Evolutionary conservation across 2,888 invertebrate genomes (phyloP).

Genomic region (Rhorus exstirpatorius): DNA sequence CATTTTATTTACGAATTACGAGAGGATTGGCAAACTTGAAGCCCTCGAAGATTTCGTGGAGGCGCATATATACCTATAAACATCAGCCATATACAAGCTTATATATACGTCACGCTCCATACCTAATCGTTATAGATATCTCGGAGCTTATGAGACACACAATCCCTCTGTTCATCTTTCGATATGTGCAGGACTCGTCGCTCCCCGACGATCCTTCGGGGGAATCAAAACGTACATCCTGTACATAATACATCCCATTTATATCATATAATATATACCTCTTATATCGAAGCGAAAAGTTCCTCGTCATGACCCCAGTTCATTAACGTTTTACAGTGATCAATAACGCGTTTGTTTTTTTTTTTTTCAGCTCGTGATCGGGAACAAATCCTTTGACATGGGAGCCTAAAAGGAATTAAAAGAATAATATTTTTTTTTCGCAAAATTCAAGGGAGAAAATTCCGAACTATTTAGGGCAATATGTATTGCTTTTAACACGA

Average conservation of each 20-base stretch:
- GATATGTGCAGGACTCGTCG: slow-evolving; percentile 16
- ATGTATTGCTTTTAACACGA: slow-evolving; percentile 19
- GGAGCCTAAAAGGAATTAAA: too few species aligned
- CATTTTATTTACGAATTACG: neutral
- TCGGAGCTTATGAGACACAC: slow-evolving; percentile 34
- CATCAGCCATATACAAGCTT: slow-evolving; percentile 3
- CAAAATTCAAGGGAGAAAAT: too few species aligned
- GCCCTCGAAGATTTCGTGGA: neutral
- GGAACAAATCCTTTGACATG: too few species aligned
- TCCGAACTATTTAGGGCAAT: too few species aligned
- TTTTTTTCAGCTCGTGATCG: too few species aligned
- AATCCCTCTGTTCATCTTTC: slow-evolving; percentile 27
- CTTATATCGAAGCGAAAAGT: neutral
- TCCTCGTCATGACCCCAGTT: slow-evolving; percentile 1
- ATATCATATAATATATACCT: slow-evolving; percentile 22
- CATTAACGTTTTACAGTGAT: too few species aligned
- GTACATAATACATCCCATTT: slow-evolving; percentile 13
- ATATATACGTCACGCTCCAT: slow-evolving; percentile 17
- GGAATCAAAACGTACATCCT: slow-evolving; percentile 41
- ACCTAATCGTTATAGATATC: slow-evolving; percentile 57
- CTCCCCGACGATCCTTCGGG: slow-evolving; percentile 13
- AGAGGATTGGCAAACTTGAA: neutral
- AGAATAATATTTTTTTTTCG: too few species aligned
- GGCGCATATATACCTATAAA: neutral
- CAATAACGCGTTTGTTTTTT: too few species aligned